Conservation (phyloP, 2,888 invertebrate genomes). For the Ditula angustiorana region DNA sequence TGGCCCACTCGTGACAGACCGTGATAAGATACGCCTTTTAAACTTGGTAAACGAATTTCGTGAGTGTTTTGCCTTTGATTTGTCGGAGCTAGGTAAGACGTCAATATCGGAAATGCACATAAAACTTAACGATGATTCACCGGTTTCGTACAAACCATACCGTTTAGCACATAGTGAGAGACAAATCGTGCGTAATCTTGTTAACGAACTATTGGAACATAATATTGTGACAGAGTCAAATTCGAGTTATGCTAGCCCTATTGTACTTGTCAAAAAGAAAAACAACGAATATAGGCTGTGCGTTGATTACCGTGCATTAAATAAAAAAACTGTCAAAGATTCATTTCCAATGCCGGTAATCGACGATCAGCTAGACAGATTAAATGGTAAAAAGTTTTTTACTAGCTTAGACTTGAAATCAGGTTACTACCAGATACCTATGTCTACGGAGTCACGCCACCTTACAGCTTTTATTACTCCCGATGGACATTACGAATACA, state of each 20-base stretch:
- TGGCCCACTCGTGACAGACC: background rate
- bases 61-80: background rate
- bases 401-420: conserved; percentile 41
- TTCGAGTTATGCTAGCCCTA: conserved; percentile 1
- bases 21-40: background rate
- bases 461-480: conserved; percentile 56
- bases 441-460: conserved; percentile 43
- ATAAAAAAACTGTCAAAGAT: conserved; percentile 48
- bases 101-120: conserved; percentile 5
- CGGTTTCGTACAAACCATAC: conserved; percentile 9
- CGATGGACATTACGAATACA: conserved; percentile 53
- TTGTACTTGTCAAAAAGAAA: conserved; percentile 42
- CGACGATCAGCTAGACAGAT: conserved; percentile 52
- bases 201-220: conserved; percentile 5
- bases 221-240: conserved; percentile 4
- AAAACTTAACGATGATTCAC: background rate
- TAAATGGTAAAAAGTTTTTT: conserved; percentile 47
- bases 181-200: background rate
- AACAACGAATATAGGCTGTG: conserved; percentile 45
- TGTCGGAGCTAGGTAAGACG: background rate
- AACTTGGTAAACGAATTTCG: conserved; percentile 1
- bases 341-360: conserved; percentile 50
- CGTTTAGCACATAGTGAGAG: conserved; percentile 7
- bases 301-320: conserved; percentile 42
- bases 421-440: no score